Conservation (phyloP, 2,113 vertebrate species). For the Natator depressus region DNA sequence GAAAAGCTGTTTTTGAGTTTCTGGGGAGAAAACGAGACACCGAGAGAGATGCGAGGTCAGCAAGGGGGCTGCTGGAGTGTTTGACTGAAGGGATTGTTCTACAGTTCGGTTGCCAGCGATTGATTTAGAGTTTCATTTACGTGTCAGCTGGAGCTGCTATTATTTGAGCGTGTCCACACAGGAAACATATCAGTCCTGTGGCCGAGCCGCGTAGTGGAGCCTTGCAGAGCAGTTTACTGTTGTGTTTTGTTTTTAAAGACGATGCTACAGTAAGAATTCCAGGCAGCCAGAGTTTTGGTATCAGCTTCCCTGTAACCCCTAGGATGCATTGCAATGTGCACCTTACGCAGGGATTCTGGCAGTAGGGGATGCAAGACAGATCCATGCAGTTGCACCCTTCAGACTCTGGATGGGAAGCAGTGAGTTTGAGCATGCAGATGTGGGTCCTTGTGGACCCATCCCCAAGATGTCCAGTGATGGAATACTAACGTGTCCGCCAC, state of each 20-base stretch:
- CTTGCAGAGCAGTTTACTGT: accelerated
- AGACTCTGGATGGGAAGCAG: accelerated
- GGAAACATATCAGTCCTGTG: background rate
- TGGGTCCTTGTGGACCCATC: background rate
- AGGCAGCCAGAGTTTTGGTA: constrained; percentile 50
- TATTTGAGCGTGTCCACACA: background rate
- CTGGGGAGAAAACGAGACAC: background rate
- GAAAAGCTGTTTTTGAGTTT: background rate
- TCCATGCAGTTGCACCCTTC: background rate
- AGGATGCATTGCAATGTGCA: background rate
- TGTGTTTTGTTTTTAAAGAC: constrained; percentile 56
- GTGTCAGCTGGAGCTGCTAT: background rate
- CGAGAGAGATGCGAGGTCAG: background rate
- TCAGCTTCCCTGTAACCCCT: constrained; percentile 15
- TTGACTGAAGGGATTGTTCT: background rate
- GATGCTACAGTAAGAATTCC: constrained; percentile 44
- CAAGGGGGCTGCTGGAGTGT: background rate
- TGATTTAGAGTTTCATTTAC: background rate
- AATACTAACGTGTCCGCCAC: background rate
- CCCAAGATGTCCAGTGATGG: background rate
- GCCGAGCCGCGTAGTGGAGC: background rate
- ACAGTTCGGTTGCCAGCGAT: background rate
- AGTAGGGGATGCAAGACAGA: background rate
- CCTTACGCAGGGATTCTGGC: background rate
- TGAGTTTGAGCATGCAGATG: background rate